Conservation (phyloP, 2,797 vertebrate species). For the Acrossocheilus wenchowensis region DNA sequence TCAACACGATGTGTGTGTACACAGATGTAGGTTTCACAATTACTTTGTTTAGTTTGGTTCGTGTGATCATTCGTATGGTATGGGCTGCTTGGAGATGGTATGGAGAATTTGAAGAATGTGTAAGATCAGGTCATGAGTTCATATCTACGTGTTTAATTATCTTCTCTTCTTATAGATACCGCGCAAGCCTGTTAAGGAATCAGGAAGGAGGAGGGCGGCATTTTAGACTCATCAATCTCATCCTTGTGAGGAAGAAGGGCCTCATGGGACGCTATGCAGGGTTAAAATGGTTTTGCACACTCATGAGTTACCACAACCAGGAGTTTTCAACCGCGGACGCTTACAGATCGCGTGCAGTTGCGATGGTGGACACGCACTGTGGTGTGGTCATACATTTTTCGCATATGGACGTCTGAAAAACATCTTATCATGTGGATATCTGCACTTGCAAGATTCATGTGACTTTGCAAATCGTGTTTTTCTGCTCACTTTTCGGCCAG, state of each 20-base stretch:
- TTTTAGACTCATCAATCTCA: conserved; percentile 11
- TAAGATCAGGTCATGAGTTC: not conserved
- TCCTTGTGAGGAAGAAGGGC: conserved; percentile 27
- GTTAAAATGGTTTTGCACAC: conserved; percentile 53
- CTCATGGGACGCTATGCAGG: conserved; percentile 46
- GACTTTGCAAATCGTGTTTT: conserved; percentile 18
- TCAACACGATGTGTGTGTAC: conserved; percentile 58
- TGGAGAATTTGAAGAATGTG: not conserved
- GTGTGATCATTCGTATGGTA: not conserved
- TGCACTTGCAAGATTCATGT: conserved; percentile 23
- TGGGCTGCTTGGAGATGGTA: not conserved
- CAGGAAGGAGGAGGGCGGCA: not conserved
- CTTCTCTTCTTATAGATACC: conserved; percentile 37
- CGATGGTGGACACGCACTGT: conserved; percentile 8
- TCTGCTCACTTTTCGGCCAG: not conserved
- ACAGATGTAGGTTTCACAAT: conserved; percentile 19
- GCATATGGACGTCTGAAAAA: conserved; percentile 44
- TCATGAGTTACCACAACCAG: conserved; percentile 9
- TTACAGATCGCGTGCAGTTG: not conserved
- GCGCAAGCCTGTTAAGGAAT: not conserved
- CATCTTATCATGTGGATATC: conserved; percentile 39
- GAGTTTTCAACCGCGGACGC: conserved; percentile 10
- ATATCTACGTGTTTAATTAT: not conserved
- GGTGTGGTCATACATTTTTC: not conserved
- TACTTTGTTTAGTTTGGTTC: not conserved